Percentiles rank a stretch among this genome's conserved stretches.
Evolutionary conservation across 2,797 vertebrate genomes (phyloP).

Genomic region (Phalloptychus januarius): DNA sequence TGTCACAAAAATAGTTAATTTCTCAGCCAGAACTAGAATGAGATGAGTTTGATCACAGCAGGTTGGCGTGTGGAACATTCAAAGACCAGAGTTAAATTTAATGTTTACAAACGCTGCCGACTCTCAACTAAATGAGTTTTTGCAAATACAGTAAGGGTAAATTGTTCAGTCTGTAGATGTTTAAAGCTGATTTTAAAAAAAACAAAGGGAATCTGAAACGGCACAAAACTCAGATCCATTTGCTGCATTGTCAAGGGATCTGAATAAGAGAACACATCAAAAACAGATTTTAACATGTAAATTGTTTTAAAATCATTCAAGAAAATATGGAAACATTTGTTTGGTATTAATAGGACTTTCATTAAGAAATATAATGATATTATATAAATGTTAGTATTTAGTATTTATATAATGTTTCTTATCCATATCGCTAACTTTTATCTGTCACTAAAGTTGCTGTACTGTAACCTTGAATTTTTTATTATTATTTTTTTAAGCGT

Average conservation of each 20-base stretch:
- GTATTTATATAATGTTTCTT: too few relatives aligned
- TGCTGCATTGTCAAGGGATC: too few relatives aligned
- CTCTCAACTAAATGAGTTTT: background rate
- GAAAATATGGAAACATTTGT: background rate
- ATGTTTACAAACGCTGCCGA: background rate
- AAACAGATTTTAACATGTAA: background rate
- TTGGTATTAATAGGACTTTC: background rate
- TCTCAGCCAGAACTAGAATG: background rate
- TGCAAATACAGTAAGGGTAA: background rate
- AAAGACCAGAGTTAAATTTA: background rate
- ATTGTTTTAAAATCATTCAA: background rate
- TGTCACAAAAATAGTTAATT: background rate
- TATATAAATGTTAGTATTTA: too few relatives aligned
- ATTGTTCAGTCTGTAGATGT: background rate
- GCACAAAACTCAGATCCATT: background rate
- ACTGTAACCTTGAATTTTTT: background rate
- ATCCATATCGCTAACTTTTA: background rate
- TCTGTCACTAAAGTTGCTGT: background rate
- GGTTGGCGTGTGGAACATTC: background rate
- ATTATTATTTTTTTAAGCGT: background rate
- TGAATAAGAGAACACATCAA: background rate
- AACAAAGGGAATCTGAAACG: background rate
- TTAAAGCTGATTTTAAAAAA: too few relatives aligned
- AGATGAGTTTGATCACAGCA: background rate
- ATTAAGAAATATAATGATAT: background rate